Evolutionary conservation across 2,113 vertebrate species (phyloP), one percentile per base, ranked within the genome.

Genomic region (Melanocharis versteri): DNA sequence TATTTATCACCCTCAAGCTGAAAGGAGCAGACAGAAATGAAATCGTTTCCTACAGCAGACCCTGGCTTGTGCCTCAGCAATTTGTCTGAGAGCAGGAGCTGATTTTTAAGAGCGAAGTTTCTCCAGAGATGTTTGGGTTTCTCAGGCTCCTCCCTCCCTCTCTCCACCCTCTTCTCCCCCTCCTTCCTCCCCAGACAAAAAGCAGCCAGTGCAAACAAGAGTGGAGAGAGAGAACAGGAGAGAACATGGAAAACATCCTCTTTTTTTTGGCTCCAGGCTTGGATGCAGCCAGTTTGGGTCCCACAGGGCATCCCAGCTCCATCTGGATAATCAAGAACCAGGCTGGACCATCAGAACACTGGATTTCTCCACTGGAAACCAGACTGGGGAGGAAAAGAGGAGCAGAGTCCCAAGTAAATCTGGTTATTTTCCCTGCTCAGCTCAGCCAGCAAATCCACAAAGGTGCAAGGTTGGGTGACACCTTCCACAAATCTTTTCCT

Each of bases 1-100:
- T 65, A 90, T 94, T 95, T 96, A 84, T 96, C 92, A 88, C 88
- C 77, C 94, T 65, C 13, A 31, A 65, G 40, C n/a, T 76, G 57
- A 90, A 57, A 64, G 89, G 33, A 87, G 56, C 73, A 80, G 94
- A 80, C 62, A 92, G 88, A 87, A 93, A 87, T 19, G 6, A 89
- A 66, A 61, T 2, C 1, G 42, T 50, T 86, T 77, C 68, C 70
- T 83, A 54, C 68, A 77, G 85, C 2, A 93, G 89, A 57, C 42
- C 54, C 69, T 53, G 76, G 54, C 90, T 42, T 37, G 54, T 31
- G 82, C 58, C 68, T 92, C 86, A 27, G 90, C 42, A 45, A 76
- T 79, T 58, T 58, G 65, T 84, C 53, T 77, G 28, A 20, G 68
- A 53, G 88, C 70, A 72, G 53, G 42, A 44, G 58, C 30, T 75